Base-by-base conservation (phyloP, 2,888 invertebrate species). In the Gnatocerus cornutus region DNA sequence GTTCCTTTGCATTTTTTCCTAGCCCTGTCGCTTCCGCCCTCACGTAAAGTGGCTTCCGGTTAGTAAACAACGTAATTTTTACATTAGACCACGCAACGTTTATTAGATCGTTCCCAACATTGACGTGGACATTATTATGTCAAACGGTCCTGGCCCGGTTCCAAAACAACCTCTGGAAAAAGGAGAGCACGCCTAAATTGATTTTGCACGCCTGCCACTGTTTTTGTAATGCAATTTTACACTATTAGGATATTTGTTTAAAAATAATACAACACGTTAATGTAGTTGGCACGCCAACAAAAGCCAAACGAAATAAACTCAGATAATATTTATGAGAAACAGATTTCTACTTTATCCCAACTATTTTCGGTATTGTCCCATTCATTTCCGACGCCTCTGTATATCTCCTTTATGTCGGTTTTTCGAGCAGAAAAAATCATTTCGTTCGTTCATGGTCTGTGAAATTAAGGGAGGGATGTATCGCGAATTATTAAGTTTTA, bases 181-280 rank as follows among this genome's bases (percentile, higher is more conserved):
- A 74, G 72, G 73, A 76, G 74, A 75, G 73, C 73, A 74, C 68
- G 71, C 71, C 67, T 69, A 71, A 72, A 76, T 74, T 74, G 74
- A 75, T 75, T 73, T 67, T 61, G 71, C 74, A 72, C 73, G 73
- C 67, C 68, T 74, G 73, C 69, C 69, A 55, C 70, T 72, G 71
- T 74, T 74, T 73, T 73, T 72, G 69, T 74, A 74, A 76, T 76
- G 73, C 74, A 73, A 72, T 74, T 73, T 69, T 74, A 74, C 72
- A 68, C 68, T 72, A 71, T 73, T 70, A 68, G 69, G 68, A 64
- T 71, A 68, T 72, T 73, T 74, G 72, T 67, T 73, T 69, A 69
- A 58, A 67, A 73, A 73, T 71, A 74, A 71, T 71, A 70, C 65
- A 71, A 72, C 68, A 76, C 74, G 73, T 68, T 73, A 69, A 72